Base-by-base conservation (phyloP, 2,888 invertebrate genomes). In the Drosophila siamana region DNA sequence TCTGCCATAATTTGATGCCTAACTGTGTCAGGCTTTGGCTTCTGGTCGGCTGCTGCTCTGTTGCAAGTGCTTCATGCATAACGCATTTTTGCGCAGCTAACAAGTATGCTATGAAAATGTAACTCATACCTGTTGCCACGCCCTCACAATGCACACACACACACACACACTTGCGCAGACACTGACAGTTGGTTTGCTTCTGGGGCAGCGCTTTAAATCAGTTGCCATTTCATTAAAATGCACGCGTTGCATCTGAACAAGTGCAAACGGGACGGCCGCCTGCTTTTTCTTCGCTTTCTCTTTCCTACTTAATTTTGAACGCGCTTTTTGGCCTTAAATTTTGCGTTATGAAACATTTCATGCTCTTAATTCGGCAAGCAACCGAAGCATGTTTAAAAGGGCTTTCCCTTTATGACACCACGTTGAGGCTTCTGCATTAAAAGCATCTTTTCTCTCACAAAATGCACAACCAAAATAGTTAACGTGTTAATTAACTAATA, bases 211-310 rank as follows among this genome's bases (percentile, higher is more conserved):
- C 76, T 66, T 85, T 78, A 84, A 86, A 86, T 86, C 83, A 84
- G 79, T 80, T 86, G 82, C 69, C 76, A 80, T 83, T 84, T 87
- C 85, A 84, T 84, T 85, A 85, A 85, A 87, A 86, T 78, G 69
- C 79, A 66, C 65, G 63, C 82, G 54, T 60, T 50, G 44, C 62
- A 36, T 55, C 43, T 19, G 30, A 13, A 38, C 36, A 38, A 38
- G 36, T 0, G 36, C 13, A 38, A 38, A 6, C 5, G 36, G 13
- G 15, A 38, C 5, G 13, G 13, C 5, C 19, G 0, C 1, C 36
- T 19, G 2, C 13, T 13, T 15, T 11, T 22, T 8, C 22, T 11
- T 11, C 28, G 11, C 43, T 33, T 9, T 22, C n/a, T 1, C 5
- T 43, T 44, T 33, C 65, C 64, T 24, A 13, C 56, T 59, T 44